Conservation (phyloP, 2,888 invertebrate genomes). For the Podotricha telesiphe region DNA sequence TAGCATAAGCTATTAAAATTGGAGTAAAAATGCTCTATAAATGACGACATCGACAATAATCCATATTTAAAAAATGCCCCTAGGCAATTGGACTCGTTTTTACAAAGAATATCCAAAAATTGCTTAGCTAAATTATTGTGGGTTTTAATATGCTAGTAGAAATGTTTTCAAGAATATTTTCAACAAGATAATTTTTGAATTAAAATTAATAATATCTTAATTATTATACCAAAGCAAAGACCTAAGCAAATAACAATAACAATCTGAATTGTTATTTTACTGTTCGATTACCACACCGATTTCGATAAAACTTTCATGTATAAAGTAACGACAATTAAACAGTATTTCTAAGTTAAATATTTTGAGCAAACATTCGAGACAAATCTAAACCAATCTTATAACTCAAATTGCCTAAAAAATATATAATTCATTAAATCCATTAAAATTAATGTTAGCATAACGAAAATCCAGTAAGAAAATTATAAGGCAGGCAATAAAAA, state of each 20-base stretch:
- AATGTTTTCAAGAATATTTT: not conserved
- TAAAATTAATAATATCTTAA: too few relatives aligned
- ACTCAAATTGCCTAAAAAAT: not conserved
- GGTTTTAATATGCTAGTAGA: not conserved
- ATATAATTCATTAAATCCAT: conserved; percentile 16
- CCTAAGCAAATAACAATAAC: too few relatives aligned
- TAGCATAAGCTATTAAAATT: conserved; percentile 5
- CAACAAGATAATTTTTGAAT: too few relatives aligned
- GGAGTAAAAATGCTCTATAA: not conserved
- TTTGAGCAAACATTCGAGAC: too few relatives aligned
- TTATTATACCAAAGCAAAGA: too few relatives aligned
- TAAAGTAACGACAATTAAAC: too few relatives aligned
- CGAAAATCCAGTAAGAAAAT: conserved; percentile 39
- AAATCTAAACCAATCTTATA: not conserved
- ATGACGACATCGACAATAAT: conserved; percentile 17
- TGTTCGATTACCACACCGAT: too few relatives aligned
- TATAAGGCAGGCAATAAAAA: conserved; percentile 40
- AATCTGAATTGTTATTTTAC: too few relatives aligned
- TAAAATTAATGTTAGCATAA: conserved; percentile 34
- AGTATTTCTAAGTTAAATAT: too few relatives aligned
- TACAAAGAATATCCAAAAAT: conserved; percentile 11
- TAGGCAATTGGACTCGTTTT: not conserved
- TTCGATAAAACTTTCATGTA: too few relatives aligned
- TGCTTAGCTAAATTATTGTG: not conserved
- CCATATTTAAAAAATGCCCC: conserved; percentile 8